phyloP scores from a whole-genome alignment of 1,140 invertebrate species.

The Penaeus japonicus region DNA sequence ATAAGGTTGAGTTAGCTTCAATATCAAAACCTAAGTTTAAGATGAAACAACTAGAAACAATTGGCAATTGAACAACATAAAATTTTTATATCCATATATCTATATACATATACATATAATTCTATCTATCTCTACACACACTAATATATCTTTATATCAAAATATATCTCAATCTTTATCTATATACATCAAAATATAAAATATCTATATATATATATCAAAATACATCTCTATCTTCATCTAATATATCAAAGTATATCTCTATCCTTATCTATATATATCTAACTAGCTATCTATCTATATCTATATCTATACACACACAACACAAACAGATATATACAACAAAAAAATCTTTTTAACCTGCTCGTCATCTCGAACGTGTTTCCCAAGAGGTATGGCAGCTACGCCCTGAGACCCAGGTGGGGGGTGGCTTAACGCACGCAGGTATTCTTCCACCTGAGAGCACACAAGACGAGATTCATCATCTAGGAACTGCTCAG shows the following conservation, averaged over 20 bases:
- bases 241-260: background rate
- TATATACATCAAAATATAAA: no score
- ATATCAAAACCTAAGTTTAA: no score
- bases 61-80: background rate
- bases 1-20: no score
- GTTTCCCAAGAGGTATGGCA: slow-evolving; percentile 76
- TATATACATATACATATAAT: background rate
- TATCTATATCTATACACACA: background rate
- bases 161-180: no score
- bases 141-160: no score
- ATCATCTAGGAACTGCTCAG: background rate
- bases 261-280: background rate
- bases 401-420: slow-evolving; percentile 68
- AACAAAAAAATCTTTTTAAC: slow-evolving; percentile 59
- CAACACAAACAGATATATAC: background rate
- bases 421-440: slow-evolving; percentile 59
- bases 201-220: background rate
- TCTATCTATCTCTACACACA: no score
- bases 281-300: background rate
- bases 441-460: slow-evolving; percentile 82
- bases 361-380: slow-evolving; percentile 90
- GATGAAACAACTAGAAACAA: no score
- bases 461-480: background rate
- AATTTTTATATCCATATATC: background rate
- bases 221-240: background rate